Evolutionary conservation across 2,888 invertebrate species (phyloP), one percentile per base, ranked within the genome.

Genomic region (Congeria kusceri): DNA sequence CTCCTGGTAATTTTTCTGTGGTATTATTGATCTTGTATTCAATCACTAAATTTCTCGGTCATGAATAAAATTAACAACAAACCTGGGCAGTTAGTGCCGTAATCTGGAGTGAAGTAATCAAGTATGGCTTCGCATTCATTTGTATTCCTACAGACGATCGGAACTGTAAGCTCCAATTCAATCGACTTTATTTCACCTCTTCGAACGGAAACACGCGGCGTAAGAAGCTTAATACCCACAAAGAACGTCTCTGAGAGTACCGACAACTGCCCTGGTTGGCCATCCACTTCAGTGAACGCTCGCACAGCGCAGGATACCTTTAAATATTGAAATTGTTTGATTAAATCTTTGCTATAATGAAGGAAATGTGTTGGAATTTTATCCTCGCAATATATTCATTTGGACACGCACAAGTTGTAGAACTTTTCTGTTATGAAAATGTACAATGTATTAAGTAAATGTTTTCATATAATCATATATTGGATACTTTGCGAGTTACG

Each of bases 181-280:
- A 58, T 58, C 2, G 58, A 23, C 28, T 58, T 58, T 1, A 27
- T 58, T 58, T 58, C 58, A n/a, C 58, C 58, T 7, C 29, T 23
- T 28, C 58, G 58, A n/a, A 58, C 18, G 27, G 58, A 25, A 9
- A 58, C n/a, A 7, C 9, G 15, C 28, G 58, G 58, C 18, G 58
- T 58, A 9, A 58, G 28, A 11, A 58, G n/a, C n/a, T 23, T 58
- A 1, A 58, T 58, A n/a, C 58, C 58, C 23, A 58, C 58, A 28
- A 58, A 58, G 18, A 27, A 29, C n/a, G 27, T 20, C 9, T n/a
- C n/a, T 11, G 58, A 58, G 5, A 27, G 15, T n/a, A 25, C 9
- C 15, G 58, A 58, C 4, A 58, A n/a, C n/a, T 27, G 58, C n/a
- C 58, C 58, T 58, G 58, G 58, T 28, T 58, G 58, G 2, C 58